Base-by-base conservation (phyloP, 1,140 invertebrate species). In the Condylostylus longicornis region DNA sequence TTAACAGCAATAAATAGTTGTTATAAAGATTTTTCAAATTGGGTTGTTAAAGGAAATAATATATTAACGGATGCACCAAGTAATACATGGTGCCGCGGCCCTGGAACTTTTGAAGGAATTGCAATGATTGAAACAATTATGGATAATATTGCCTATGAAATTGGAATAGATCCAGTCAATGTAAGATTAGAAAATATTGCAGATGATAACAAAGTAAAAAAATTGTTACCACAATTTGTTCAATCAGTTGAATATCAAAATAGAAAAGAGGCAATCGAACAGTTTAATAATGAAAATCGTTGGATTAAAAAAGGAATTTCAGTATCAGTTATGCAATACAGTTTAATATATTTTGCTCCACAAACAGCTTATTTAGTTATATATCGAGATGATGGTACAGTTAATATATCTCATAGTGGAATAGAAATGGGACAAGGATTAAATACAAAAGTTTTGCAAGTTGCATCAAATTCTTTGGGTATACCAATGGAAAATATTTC, bases 341-440 rank as follows among this genome's bases (percentile, higher is more conserved):
- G 68, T 2, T 53, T 78, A 8, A 50, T 51, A 6, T 66, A 68
- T 40, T 67, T 63, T 32, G 72, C 70, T 14, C 67, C 71, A 15
- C 82, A 63, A 43, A 70, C 73, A 46, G 70, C 71, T 0, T 59
- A 75, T 14, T 67, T 88, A 2, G 73, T 77, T 4, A 70, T 89
- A 38, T 83, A 76, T 53, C 74, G 77, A 23, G 59, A 61, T 2
- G 84, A 88, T 64, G 83, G 82, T 9, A 77, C 77, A 0, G 79
- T 89, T 1, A 65, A 72, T 1, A 65, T 89, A 22, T 66, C 69
- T 12, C 81, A 86, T 49, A 80, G 75, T 33, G 83, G 82, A 20
- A 73, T 85, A 25, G 85, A 91, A 70, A 79, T 80, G 62, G 86
- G 85, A 8, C 85, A 89, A 67, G 85, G 86, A 25, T 73, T 89